Percentiles rank a stretch among this genome's conserved stretches.
phyloP scores from a whole-genome alignment of 2,113 vertebrate genomes.

The Bucco capensis region DNA sequence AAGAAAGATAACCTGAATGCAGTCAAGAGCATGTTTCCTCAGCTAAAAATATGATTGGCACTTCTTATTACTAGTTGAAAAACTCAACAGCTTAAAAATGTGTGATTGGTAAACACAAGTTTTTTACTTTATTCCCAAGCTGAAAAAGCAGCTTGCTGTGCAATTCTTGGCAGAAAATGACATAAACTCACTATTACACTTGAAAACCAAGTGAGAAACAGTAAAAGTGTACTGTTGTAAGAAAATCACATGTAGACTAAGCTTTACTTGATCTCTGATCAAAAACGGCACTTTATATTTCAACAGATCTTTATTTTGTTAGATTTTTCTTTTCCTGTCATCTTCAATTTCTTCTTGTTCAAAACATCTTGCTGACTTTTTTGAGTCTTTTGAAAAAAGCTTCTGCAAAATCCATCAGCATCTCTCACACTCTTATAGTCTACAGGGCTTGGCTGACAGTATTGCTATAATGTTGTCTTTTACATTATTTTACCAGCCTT shows the following conservation, averaged over 20 bases:
- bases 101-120: not conserved
- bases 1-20: not conserved
- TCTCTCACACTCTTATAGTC: not conserved
- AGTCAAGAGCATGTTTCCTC: not conserved
- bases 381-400: not conserved
- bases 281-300: constrained; percentile 1
- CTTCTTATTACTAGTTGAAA: constrained; percentile 16
- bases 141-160: not conserved
- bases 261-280: constrained; percentile 1
- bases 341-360: not conserved
- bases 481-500: not conserved
- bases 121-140: not conserved
- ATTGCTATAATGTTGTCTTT: not conserved
- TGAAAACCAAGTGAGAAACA: not conserved
- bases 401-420: not conserved
- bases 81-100: constrained; percentile 10
- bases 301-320: constrained; percentile 1
- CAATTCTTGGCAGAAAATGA: not conserved
- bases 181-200: not conserved
- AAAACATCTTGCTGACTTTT: not conserved
- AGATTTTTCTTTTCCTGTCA: constrained; percentile 3
- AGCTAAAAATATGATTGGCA: constrained; percentile 15
- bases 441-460: not conserved
- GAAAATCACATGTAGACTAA: constrained; percentile 2
- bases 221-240: not conserved